Base-by-base conservation (phyloP, 2,797 vertebrate species). In the Lutjanus campechanus region DNA sequence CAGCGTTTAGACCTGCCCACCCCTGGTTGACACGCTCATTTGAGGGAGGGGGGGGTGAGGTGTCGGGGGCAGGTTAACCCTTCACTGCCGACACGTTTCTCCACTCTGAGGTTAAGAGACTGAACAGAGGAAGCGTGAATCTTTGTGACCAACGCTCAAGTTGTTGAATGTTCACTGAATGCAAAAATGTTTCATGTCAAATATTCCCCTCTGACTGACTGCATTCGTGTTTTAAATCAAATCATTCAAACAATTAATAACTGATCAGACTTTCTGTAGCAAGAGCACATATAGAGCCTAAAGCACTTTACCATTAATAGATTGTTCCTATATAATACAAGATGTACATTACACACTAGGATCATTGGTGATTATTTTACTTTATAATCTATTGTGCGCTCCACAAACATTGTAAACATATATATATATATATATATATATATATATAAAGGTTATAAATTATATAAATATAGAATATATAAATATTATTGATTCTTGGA, bases 1-100 rank as follows among this genome's bases (percentile, higher is more conserved):
- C 85, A 87, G 86, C 79, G 29, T 82, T 65, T 17, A 85, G 79
- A 85, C 87, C 90, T 66, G 47, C 54, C 49, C 73, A 81, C 89
- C 90, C 77, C 73, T 84, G 76, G 68, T 53, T 76, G 84, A 76
- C 79, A 53, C 74, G 54, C 63, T 85, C 63, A 19, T 36, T 62
- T 67, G 54, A 7, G 65, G 81, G 56, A 65, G 73, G 20, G 29
- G 29, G 29, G 5, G 29, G 29, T 36, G 65, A 49, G 54, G 65
- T 80, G 82, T 81, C 83, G 66, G 72, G 40, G 60, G 77, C 20
- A 85, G 89, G 85, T 89, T 90, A 83, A 91, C 88, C 83, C 46
- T 75, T 79, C 61, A 59, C 77, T 54, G 44, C 75, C 61, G 90
- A 91, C 89, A 88, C 80, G 51, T 89, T 82, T 40, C 79, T 66